Base-by-base conservation (phyloP, 2,797 vertebrate species). In the Notoglanidium macrostoma region DNA sequence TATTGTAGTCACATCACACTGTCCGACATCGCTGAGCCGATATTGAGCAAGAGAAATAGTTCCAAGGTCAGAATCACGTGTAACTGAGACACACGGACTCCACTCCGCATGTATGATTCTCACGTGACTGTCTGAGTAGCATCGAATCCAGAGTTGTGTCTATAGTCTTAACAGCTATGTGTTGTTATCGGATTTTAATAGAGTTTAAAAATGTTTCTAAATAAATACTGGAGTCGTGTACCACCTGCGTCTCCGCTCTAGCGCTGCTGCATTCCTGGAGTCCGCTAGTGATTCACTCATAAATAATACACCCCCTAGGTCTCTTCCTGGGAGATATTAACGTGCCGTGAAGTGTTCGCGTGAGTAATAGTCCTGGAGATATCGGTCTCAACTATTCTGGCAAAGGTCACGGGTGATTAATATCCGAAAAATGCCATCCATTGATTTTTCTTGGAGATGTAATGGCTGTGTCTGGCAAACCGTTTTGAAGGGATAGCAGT, bases 331-430 rank as follows among this genome's bases (percentile, higher is more conserved):
- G 55, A 79, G 77, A 40, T 40, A 59, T 59, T 79, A 79, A 12
- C 1, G 12, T 40, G 55, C 55, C 26, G 54, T 79, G 54, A 79
- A 40, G 55, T 79, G 54, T 51, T 79, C 19, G 40, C 59, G 32
- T 59, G 77, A 79, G 55, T 79, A 79, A 44, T 59, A 12, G 29
- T 35, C 32, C 11, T n/a, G 68, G 19, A 55, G 19, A 40, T 72
- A 12, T 73, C 29, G 21, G 23, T 35, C 23, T 54, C 6, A 26
- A 44, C 32, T 57, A 54, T 80, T 85, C 74, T 87, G 77, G 19
- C 74, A 80, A 21, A 44, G 73, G 57, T 79, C 59, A 72, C 44
- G 21, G n/a, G 35, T 84, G 68, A 88, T 80, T 85, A 46, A 88
- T 51, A 63, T 70, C 6, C 49, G 74, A 70, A 72, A 61, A 85